Evolutionary conservation across 1,140 invertebrate genomes (phyloP).

Genomic region (Paraescarpia echinospica): DNA sequence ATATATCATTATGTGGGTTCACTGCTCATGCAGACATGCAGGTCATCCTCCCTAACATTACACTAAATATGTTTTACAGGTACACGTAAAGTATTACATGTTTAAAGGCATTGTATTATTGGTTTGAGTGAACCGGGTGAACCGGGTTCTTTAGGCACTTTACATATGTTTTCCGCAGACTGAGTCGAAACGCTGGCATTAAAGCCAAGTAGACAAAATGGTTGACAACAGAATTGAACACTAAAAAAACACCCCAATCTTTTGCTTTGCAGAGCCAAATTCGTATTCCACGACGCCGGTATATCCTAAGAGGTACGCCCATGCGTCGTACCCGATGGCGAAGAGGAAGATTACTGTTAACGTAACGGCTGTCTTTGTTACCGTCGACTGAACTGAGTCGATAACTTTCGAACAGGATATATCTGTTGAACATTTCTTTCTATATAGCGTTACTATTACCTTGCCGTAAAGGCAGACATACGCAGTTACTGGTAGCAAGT

Average conservation of each 20-base stretch:
- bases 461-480: background rate
- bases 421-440: background rate
- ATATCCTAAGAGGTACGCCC: constrained; percentile 12
- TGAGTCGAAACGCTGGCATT: constrained; percentile 8
- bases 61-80: too few species aligned
- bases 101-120: too few species aligned
- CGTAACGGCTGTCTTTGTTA: constrained; percentile 22
- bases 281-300: constrained; percentile 12
- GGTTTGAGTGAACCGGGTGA: too few species aligned
- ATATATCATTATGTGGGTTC: too few species aligned
- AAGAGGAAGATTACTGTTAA: constrained; percentile 19
- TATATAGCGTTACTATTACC: background rate
- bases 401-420: background rate
- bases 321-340: constrained; percentile 5
- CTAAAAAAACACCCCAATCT: constrained; percentile 24
- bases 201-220: constrained; percentile 17
- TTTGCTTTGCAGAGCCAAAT: constrained; percentile 4
- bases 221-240: constrained; percentile 18
- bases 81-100: too few species aligned
- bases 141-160: too few species aligned
- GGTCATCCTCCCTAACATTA: too few species aligned
- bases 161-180: background rate
- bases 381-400: background rate
- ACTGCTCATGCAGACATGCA: too few species aligned
- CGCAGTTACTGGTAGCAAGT: background rate